phyloP scores from a whole-genome alignment of 53 echinoderm and acorn worm genomes.

The Zoroaster sp. region DNA sequence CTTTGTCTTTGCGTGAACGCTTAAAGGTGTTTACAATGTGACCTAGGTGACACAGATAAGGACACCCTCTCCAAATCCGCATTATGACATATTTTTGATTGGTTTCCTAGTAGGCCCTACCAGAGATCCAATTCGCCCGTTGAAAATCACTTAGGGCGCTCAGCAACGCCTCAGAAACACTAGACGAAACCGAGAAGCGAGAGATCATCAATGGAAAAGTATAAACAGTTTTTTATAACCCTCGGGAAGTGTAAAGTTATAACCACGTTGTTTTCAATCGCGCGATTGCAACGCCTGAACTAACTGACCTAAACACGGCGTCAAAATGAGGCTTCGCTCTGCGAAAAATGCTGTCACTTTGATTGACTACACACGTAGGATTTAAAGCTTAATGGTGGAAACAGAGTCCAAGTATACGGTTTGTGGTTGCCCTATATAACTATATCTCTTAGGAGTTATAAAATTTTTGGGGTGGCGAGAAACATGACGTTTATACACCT shows the following conservation, averaged over 20 bases:
- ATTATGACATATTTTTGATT: background rate
- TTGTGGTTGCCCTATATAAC: too few relatives aligned
- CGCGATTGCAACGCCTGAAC: background rate
- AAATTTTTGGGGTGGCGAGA: too few relatives aligned
- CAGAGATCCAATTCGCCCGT: background rate
- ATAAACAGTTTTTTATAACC: background rate
- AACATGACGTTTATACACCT: too few relatives aligned
- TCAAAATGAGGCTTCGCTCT: background rate
- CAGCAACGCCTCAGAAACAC: background rate
- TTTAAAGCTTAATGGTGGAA: too few relatives aligned
- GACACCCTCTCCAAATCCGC: background rate
- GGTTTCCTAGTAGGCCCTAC: background rate
- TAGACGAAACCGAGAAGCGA: background rate
- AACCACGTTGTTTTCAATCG: background rate
- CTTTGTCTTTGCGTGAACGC: background rate
- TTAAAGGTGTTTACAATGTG: background rate
- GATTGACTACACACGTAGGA: background rate
- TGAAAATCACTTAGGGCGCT: background rate
- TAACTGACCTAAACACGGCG: background rate
- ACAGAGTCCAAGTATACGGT: too few relatives aligned
- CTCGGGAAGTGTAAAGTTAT: background rate
- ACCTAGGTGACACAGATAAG: background rate
- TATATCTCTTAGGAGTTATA: too few relatives aligned
- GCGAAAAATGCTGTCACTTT: background rate
- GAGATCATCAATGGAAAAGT: background rate